Conservation (phyloP, 2,113 vertebrate genomes). For the Prionailurus viverrinus region DNA sequence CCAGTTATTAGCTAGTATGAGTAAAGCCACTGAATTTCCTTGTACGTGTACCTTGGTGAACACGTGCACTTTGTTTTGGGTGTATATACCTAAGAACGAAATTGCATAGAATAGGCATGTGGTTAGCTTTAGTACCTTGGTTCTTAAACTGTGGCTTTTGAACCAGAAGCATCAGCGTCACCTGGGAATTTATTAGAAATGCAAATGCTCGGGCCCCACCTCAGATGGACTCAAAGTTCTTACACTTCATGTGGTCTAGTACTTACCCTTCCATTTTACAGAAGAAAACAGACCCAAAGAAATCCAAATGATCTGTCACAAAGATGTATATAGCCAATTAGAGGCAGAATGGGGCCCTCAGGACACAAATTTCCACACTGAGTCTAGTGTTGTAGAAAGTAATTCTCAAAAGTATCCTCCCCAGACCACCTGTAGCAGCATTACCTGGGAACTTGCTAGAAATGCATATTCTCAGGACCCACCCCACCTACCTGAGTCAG, state of each 20-base stretch:
- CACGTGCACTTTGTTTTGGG: neutral
- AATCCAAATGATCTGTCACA: neutral
- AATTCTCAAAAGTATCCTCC: neutral
- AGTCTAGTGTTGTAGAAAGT: neutral
- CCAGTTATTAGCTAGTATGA: neutral
- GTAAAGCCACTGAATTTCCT: slow-evolving; percentile 24
- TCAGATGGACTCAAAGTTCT: neutral
- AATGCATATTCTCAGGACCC: neutral
- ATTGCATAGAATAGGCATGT: neutral
- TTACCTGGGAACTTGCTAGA: neutral
- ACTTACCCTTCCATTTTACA: neutral
- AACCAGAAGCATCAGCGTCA: neutral
- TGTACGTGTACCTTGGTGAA: neutral
- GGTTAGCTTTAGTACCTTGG: neutral
- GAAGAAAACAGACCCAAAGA: slow-evolving; percentile 9
- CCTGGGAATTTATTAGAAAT: slow-evolving; percentile 5
- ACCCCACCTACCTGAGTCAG: neutral
- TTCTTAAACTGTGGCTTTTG: neutral
- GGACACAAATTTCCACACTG: neutral
- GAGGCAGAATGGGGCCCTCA: neutral
- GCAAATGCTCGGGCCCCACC: neutral
- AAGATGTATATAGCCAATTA: neutral
- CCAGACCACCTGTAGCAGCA: neutral
- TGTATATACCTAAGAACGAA: neutral
- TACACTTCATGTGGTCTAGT: neutral